phyloP scores from a whole-genome alignment of 2,888 invertebrate species.

The Lathronympha strigana region DNA sequence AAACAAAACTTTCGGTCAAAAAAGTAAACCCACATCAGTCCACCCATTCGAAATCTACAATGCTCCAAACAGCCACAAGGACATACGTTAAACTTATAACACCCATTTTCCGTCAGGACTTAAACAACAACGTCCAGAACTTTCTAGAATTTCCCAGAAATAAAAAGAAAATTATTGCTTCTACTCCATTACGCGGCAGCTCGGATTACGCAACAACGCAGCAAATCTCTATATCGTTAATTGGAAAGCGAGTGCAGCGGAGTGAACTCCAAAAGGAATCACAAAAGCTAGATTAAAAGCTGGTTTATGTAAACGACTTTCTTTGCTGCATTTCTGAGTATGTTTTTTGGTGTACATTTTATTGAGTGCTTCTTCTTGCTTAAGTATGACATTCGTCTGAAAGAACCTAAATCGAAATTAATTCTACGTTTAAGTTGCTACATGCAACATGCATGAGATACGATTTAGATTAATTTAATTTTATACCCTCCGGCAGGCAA shows the following conservation, averaged over 20 bases:
- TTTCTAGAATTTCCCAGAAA: slow-evolving; percentile 38
- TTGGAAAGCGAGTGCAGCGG: slow-evolving; percentile 63
- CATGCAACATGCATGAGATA: too few relatives aligned
- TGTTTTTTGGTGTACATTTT: neutral
- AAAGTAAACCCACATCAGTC: too few relatives aligned
- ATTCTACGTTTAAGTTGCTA: too few relatives aligned
- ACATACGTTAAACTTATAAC: too few relatives aligned
- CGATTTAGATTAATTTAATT: too few relatives aligned
- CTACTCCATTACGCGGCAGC: slow-evolving; percentile 57
- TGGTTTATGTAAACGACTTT: slow-evolving; percentile 10
- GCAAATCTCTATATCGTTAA: slow-evolving; percentile 72
- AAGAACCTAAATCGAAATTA: neutral
- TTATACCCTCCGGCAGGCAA: too few relatives aligned
- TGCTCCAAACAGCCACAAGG: too few relatives aligned
- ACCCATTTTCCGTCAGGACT: too few relatives aligned
- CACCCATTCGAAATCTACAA: too few relatives aligned
- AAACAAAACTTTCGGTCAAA: too few relatives aligned
- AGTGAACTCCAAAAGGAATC: slow-evolving; percentile 26
- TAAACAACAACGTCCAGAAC: neutral
- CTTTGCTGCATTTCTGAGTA: slow-evolving; percentile 11
- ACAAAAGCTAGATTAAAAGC: slow-evolving; percentile 17
- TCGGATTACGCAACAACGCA: slow-evolving; percentile 59
- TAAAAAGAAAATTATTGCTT: slow-evolving; percentile 53
- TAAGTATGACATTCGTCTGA: neutral
- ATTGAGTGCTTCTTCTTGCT: neutral